Evolutionary conservation across 2,113 vertebrate genomes (phyloP).

Genomic region (Callipepla californica): DNA sequence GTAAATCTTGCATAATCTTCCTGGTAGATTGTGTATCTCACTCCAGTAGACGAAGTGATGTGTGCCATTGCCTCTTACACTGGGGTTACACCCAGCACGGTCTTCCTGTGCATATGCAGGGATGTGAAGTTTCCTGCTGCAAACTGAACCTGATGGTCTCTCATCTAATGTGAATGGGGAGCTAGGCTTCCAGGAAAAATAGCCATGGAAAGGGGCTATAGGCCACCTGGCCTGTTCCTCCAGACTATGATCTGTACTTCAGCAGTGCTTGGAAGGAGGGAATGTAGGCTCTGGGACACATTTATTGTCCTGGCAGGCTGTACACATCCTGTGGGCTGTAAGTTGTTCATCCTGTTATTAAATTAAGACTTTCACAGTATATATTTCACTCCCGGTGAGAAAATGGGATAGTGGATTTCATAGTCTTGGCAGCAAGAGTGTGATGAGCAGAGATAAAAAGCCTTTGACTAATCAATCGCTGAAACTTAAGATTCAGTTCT

Average conservation of each 20-base stretch:
- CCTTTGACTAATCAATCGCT: background rate
- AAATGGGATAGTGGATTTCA: background rate
- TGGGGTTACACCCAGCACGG: fast-evolving
- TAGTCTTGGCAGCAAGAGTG: background rate
- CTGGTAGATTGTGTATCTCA: background rate
- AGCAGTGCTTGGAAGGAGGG: background rate
- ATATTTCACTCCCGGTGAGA: background rate
- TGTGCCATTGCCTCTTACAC: background rate
- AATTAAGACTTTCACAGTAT: background rate
- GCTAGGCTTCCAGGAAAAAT: background rate
- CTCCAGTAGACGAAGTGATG: background rate
- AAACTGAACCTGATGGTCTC: background rate
- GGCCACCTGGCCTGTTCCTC: background rate
- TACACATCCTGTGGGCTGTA: background rate
- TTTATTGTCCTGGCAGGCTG: background rate
- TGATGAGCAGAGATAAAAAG: background rate
- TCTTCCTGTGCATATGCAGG: background rate
- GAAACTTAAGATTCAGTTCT: background rate
- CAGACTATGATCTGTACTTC: background rate
- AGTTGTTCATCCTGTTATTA: background rate
- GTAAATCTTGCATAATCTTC: background rate
- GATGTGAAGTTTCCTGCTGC: background rate
- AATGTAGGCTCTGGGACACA: background rate
- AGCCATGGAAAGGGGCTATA: background rate
- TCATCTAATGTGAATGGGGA: background rate